A percentile compares a stretch with the other conserved stretches of the same genome.
These are phyloP conservation scores for Glaucidium brasilianum DNA, from an alignment of 2,113 vertebrate genomes.

Conservation along the genomic window DNA sequence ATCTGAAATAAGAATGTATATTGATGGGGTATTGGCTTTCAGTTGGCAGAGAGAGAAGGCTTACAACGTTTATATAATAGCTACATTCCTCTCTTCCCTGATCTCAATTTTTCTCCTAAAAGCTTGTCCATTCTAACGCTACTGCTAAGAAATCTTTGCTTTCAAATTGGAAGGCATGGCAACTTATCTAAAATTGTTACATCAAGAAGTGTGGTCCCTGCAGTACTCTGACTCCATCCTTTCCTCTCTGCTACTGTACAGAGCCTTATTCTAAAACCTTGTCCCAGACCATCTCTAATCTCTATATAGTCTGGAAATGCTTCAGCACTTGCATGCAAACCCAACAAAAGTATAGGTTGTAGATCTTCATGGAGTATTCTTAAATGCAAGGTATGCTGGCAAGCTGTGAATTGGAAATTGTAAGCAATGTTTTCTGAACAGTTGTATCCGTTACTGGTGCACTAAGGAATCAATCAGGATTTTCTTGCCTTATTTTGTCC, in stretches of 20 bases:
- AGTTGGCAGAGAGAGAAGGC: background rate
- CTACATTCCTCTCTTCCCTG: background rate
- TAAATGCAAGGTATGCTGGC: background rate
- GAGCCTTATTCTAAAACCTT: background rate
- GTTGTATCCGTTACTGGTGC: background rate
- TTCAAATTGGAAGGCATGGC: background rate
- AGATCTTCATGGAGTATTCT: background rate
- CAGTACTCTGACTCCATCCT: background rate
- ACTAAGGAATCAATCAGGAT: background rate
- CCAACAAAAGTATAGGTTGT: background rate
- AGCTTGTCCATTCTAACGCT: background rate
- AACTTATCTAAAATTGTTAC: background rate
- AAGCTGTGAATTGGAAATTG: background rate
- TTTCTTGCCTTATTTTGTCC: background rate
- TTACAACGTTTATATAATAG: background rate
- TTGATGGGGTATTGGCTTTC: background rate
- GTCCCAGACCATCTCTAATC: background rate
- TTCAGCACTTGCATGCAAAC: background rate
- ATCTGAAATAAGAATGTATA: background rate
- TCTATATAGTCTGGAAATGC: background rate
- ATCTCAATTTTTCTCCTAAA: background rate
- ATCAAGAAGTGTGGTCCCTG: background rate
- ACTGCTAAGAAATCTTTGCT: background rate
- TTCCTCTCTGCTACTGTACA: background rate
- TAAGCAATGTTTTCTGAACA: background rate